These are phyloP conservation scores for Dasypogon diadema DNA, from an alignment of 2,888 invertebrate genomes.

Conservation along the genomic window DNA sequence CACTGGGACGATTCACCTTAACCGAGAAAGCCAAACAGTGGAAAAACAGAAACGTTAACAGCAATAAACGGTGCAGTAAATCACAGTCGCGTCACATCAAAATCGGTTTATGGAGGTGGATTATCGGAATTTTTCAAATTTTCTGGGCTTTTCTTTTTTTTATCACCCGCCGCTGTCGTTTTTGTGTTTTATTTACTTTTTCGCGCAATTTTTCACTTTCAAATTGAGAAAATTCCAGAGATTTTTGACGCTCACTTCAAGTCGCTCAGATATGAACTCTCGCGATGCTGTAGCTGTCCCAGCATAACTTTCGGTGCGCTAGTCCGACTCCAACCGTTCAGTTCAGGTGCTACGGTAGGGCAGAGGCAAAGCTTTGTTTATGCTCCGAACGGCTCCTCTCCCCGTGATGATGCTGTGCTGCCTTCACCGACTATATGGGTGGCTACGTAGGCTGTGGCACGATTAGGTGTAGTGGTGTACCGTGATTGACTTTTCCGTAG, in stretches of 20 bases:
- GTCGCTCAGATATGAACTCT: constrained; percentile 49
- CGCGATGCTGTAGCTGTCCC: constrained; percentile 33
- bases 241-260: constrained; percentile 49
- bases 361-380: constrained; percentile 36
- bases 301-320: constrained; percentile 44
- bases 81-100: constrained; percentile 51
- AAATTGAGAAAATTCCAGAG: constrained; percentile 46
- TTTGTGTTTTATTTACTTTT: constrained; percentile 31
- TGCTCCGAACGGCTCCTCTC: neutral
- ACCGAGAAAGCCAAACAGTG: constrained; percentile 23
- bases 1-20: constrained; percentile 31
- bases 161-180: neutral
- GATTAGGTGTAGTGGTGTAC: neutral
- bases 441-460: neutral
- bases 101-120: constrained; percentile 21
- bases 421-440: neutral
- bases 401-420: constrained; percentile 19
- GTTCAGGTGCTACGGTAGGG: constrained; percentile 21
- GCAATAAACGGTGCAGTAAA: constrained; percentile 46
- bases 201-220: constrained; percentile 51
- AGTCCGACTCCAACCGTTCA: constrained; percentile 14
- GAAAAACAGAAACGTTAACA: constrained; percentile 7
- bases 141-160: constrained; percentile 5
- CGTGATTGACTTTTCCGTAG: constrained; percentile 24
- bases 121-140: constrained; percentile 35